Evolutionary conservation across 2,888 invertebrate genomes (phyloP).

Genomic region (Stenchaetothrips biformis): DNA sequence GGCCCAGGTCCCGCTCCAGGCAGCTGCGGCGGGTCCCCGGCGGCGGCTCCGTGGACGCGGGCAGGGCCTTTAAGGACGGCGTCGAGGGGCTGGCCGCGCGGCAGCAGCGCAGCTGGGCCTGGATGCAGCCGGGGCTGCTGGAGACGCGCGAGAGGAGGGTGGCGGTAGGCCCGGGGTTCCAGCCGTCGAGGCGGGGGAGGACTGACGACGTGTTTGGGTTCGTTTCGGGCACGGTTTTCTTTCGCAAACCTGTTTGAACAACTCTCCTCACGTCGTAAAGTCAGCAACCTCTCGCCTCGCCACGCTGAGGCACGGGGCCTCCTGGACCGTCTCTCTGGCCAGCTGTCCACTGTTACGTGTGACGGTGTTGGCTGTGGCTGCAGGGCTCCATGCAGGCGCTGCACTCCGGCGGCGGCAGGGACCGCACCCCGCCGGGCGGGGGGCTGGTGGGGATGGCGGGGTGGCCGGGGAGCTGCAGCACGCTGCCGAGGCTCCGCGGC

Average conservation of each 20-base stretch:
- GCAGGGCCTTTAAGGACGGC: not conserved
- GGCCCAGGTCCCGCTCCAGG: not conserved
- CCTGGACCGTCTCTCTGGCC: too few relatives aligned
- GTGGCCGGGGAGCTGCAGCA: constrained; percentile 15
- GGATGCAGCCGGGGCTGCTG: not conserved
- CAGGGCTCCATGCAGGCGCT: not conserved
- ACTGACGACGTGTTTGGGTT: too few relatives aligned
- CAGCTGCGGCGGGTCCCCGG: too few relatives aligned
- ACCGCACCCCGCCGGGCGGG: not conserved
- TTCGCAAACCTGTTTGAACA: too few relatives aligned
- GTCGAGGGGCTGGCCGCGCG: not conserved
- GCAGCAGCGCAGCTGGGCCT: not conserved
- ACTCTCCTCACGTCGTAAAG: too few relatives aligned
- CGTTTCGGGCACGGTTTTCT: too few relatives aligned
- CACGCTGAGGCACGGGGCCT: not conserved
- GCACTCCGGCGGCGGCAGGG: not conserved
- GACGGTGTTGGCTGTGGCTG: too few relatives aligned
- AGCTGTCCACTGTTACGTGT: too few relatives aligned
- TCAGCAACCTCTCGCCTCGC: too few relatives aligned
- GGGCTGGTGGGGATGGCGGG: not conserved
- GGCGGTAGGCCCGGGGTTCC: not conserved
- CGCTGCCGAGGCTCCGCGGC: not conserved
- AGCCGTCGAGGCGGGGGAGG: too few relatives aligned
- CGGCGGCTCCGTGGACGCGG: too few relatives aligned
- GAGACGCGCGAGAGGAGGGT: not conserved